Evolutionary conservation across 2,113 vertebrate genomes (phyloP).

Genomic region (Apteryx owenii): DNA sequence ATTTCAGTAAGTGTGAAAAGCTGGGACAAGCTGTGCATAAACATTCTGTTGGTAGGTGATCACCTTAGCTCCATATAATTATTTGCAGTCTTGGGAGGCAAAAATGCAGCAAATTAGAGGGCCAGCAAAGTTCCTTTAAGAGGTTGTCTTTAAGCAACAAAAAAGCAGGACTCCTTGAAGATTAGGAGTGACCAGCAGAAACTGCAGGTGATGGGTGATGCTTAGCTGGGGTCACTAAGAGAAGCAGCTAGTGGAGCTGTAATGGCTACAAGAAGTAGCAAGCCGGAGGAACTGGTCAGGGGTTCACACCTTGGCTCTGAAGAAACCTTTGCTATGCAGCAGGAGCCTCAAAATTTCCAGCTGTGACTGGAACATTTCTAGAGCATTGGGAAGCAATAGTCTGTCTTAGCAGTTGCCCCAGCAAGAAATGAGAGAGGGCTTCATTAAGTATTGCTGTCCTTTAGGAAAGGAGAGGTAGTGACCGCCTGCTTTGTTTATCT

Average conservation of each 20-base stretch:
- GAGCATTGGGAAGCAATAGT: neutral
- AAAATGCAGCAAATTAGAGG: neutral
- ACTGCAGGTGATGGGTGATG: neutral
- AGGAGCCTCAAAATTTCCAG: neutral
- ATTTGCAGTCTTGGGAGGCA: neutral
- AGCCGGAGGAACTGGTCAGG: neutral
- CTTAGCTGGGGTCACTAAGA: neutral
- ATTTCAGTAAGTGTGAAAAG: neutral
- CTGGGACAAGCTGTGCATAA: neutral
- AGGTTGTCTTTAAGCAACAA: neutral
- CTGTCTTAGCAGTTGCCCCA: neutral
- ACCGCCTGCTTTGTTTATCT: neutral
- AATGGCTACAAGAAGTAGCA: neutral
- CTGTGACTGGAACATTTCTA: neutral
- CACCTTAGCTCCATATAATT: neutral
- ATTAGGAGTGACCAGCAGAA: neutral
- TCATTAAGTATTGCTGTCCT: neutral
- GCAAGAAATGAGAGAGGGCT: neutral
- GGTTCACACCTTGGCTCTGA: fast-evolving
- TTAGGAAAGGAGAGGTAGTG: neutral
- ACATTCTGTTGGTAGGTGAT: neutral
- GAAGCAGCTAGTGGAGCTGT: neutral
- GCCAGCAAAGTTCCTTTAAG: neutral
- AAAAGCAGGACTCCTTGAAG: neutral
- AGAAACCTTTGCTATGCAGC: neutral